Base-by-base conservation (phyloP, 2,888 invertebrate genomes). In the Agriopis leucophaearia region DNA sequence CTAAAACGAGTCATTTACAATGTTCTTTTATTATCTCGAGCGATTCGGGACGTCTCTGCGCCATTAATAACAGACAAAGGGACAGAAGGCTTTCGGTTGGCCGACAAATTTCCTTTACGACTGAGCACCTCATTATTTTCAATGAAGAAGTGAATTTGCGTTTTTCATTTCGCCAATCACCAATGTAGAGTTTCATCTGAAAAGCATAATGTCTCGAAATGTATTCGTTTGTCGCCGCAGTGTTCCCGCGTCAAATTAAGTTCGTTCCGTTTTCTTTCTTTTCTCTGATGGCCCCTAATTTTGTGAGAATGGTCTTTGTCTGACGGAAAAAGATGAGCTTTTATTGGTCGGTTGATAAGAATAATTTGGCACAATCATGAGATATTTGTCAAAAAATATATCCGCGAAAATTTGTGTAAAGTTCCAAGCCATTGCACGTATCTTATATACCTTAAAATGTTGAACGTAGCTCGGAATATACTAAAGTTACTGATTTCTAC, bases 81-180 rank as follows among this genome's bases (percentile, higher is more conserved):
- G 78, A 77, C 81, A 77, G 79, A 80, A 81, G 80, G 81, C 79
- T 81, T 80, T 81, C 78, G 78, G 75, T 76, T 73, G 74, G 72
- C 76, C 79, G 82, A 83, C 82, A 84, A 82, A 84, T 85, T 84
- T 82, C 77, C 75, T 74, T 71, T 61, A 64, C 64, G 76, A 76
- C 74, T 70, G 78, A 83, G 81, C 81, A 83, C 81, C 83, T 88
- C 83, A 87, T 88, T 87, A 88, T 84, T 86, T 84, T 82, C 84
- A 80, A 80, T 79, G 82, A 81, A 81, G 81, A 78, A 76, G 77
- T 73, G 78, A 81, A 80, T 81, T 82, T 74, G 75, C 79, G 75
- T 81, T 80, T 80, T 74, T 75, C 74, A 74, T 79, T 74, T 76
- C 77, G 75, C 75, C 76, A 75, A 78, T 78, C 73, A 72, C 60